These are phyloP conservation scores for Athene cunicularia DNA, from an alignment of 2,113 vertebrate genomes.

Conservation along the genomic window DNA sequence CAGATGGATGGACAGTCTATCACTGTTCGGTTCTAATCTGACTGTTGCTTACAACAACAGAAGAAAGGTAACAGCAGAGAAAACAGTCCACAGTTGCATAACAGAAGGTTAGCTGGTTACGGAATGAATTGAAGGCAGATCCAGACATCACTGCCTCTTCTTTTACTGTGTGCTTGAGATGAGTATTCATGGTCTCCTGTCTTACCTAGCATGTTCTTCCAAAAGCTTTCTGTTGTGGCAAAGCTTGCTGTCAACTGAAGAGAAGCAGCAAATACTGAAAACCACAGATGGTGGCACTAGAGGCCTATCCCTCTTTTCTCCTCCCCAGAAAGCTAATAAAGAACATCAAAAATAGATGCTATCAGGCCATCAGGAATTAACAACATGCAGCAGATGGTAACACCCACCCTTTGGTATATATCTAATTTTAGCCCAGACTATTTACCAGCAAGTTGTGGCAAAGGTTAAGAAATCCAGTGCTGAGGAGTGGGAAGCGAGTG, in stretches of 20 bases:
- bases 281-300: slow-evolving; percentile 60
- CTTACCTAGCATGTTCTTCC: neutral
- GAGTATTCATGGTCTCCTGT: neutral
- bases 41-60: neutral
- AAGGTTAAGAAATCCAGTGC: neutral
- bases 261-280: neutral
- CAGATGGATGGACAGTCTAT: neutral
- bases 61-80: neutral
- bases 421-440: slow-evolving; percentile 58
- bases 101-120: neutral
- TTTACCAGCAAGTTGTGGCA: slow-evolving; percentile 54
- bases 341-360: slow-evolving; percentile 42
- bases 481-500: neutral
- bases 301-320: slow-evolving; percentile 13
- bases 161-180: neutral
- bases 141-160: neutral
- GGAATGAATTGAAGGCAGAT: neutral
- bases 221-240: neutral
- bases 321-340: slow-evolving; percentile 25
- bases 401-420: slow-evolving; percentile 41
- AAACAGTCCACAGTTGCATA: neutral
- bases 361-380: slow-evolving; percentile 52
- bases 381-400: slow-evolving; percentile 60
- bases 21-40: neutral
- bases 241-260: neutral